phyloP scores from a whole-genome alignment of 2,797 vertebrate genomes.

The Esox masquinongy region DNA sequence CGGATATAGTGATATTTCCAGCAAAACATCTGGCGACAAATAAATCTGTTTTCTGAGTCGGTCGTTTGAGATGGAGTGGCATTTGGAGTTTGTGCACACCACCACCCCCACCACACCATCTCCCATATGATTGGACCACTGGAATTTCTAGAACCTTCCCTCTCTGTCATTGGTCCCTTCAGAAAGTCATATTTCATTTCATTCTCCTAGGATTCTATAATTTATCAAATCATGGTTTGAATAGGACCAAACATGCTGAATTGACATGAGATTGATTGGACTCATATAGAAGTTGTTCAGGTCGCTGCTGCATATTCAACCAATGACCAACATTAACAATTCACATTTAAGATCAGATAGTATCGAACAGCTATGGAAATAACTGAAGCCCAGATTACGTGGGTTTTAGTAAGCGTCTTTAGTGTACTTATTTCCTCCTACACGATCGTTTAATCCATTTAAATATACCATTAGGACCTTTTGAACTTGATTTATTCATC shows the following conservation, averaged over 20 bases:
- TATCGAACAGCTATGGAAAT: not conserved
- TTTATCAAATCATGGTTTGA: slow-evolving; percentile 14
- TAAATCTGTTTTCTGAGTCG: slow-evolving; percentile 20
- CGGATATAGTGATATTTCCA: not conserved
- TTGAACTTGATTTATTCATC: not conserved
- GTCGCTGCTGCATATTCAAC: not conserved
- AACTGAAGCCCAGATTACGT: not conserved
- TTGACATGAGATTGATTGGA: not conserved
- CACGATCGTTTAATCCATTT: not conserved
- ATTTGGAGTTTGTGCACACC: slow-evolving; percentile 77
- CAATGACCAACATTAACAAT: not conserved
- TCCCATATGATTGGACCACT: slow-evolving; percentile 29
- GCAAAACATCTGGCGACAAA: not conserved
- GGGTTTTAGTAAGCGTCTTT: not conserved
- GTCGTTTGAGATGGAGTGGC: slow-evolving; percentile 39
- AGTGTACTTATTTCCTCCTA: not conserved
- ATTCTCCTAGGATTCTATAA: slow-evolving; percentile 27
- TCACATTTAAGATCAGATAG: not conserved
- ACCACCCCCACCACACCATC: slow-evolving; percentile 53
- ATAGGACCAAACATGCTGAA: slow-evolving; percentile 16
- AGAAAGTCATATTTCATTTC: slow-evolving; percentile 25
- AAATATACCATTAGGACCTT: slow-evolving; percentile 3
- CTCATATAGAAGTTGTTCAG: not conserved
- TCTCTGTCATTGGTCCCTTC: slow-evolving; percentile 17
- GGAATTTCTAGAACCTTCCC: slow-evolving; percentile 12